Evolutionary conservation across 2,113 vertebrate species (phyloP).

Genomic region (Pseudonaja textilis): DNA sequence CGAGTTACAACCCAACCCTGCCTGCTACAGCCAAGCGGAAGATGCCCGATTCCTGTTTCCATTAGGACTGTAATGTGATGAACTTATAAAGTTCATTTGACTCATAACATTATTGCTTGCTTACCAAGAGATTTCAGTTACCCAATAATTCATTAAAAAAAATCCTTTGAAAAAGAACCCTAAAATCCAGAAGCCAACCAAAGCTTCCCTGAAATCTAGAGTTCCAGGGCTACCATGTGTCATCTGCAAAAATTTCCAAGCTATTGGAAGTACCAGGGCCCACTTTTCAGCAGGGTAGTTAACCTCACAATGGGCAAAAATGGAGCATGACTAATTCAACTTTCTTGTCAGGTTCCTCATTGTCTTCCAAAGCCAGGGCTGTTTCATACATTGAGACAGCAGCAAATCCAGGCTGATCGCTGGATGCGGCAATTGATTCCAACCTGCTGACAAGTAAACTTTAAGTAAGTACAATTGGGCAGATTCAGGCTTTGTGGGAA

Average conservation of each 20-base stretch:
- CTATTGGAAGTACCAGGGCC: neutral
- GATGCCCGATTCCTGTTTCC: neutral
- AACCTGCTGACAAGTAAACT: neutral
- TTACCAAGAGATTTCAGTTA: neutral
- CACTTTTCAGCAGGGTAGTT: neutral
- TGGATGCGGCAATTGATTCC: neutral
- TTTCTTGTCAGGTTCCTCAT: neutral
- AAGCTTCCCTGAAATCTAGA: neutral
- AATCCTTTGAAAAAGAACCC: neutral
- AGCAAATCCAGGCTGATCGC: neutral
- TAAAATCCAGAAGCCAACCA: neutral
- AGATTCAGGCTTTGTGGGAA: too few species aligned
- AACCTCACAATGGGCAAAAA: neutral
- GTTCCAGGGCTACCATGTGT: neutral
- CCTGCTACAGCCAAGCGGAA: neutral
- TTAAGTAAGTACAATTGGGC: neutral
- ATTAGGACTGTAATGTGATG: neutral
- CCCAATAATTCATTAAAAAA: neutral
- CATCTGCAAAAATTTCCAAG: neutral
- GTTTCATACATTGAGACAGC: neutral
- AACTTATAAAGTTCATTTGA: neutral
- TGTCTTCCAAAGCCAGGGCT: neutral
- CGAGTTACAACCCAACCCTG: neutral
- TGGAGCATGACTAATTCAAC: neutral
- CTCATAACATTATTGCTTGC: neutral